phyloP scores from a whole-genome alignment of 2,113 vertebrate genomes.

The Corythoichthys haematopterus region DNA sequence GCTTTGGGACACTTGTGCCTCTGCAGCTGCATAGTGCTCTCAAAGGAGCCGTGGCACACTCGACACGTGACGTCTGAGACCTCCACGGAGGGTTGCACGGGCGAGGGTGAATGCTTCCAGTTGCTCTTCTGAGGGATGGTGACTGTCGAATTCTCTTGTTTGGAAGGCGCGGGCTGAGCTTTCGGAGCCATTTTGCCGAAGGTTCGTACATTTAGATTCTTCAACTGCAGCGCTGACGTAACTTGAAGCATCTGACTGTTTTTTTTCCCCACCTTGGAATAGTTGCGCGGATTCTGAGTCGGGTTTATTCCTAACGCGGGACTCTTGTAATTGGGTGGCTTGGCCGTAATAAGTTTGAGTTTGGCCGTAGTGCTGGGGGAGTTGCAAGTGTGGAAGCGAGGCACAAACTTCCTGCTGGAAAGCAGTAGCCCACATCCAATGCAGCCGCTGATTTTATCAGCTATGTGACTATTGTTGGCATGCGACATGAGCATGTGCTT shows the following conservation, averaged over 20 bases:
- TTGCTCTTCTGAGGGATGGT: neutral
- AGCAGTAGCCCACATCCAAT: slow-evolving; percentile 63
- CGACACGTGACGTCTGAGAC: slow-evolving; percentile 34
- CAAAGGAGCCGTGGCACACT: slow-evolving; percentile 55
- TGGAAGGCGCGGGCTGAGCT: neutral
- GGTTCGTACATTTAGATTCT: slow-evolving; percentile 15
- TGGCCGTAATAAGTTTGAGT: slow-evolving; percentile 50
- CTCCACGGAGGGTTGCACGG: neutral
- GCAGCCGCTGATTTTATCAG: slow-evolving; percentile 58
- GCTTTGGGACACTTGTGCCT: slow-evolving; percentile 63
- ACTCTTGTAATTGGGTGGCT: slow-evolving; percentile 6
- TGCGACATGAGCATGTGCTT: slow-evolving; percentile 47
- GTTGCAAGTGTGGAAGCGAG: slow-evolving; percentile 59
- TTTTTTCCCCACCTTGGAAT: neutral
- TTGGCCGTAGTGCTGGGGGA: slow-evolving; percentile 22
- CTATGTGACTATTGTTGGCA: slow-evolving; percentile 36
- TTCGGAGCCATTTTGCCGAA: slow-evolving; percentile 4
- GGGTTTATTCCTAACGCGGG: neutral
- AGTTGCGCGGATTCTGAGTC: neutral
- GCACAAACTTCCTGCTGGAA: slow-evolving; percentile 52
- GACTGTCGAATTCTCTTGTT: slow-evolving; percentile 7
- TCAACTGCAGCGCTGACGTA: slow-evolving; percentile 8
- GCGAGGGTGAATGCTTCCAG: neutral
- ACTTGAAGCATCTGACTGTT: neutral
- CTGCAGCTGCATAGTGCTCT: slow-evolving; percentile 54